phyloP scores from a whole-genome alignment of 2,888 invertebrate species.

The Isotomurus palustris region DNA sequence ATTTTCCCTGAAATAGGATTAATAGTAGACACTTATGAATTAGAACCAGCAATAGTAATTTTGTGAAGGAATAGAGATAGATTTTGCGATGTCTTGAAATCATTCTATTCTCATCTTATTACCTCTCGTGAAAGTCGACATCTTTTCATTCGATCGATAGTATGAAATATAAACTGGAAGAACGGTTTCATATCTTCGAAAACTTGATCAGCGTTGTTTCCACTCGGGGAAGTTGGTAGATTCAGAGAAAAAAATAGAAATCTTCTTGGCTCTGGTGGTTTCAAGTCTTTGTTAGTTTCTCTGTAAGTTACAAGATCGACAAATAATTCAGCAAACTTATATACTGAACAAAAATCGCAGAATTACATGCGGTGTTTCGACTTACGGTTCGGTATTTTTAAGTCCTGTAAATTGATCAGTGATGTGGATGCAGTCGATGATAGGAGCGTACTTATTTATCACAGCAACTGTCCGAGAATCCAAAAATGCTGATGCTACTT shows the following conservation, averaged over 20 bases:
- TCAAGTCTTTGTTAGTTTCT: conserved; percentile 47
- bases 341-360: neutral
- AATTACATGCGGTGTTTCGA: neutral
- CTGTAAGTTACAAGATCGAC: conserved; percentile 12
- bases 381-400: conserved; percentile 77
- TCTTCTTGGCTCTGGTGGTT: conserved; percentile 69
- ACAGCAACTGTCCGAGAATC: conserved; percentile 74
- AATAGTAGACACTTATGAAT: too few relatives aligned
- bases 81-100: too few relatives aligned
- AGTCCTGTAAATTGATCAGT: conserved; percentile 93
- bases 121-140: conserved; percentile 88
- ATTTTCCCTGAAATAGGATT: conserved; percentile 73
- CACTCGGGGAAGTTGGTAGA: conserved; percentile 58
- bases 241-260: conserved; percentile 79
- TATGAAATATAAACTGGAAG: conserved; percentile 82
- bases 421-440: conserved; percentile 92
- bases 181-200: conserved; percentile 74
- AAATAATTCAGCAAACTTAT: neutral
- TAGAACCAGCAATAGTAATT: too few relatives aligned
- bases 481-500: conserved; percentile 74
- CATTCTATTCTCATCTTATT: conserved; percentile 36
- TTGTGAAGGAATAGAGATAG: too few relatives aligned
- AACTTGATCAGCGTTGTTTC: conserved; percentile 62
- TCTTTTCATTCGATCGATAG: conserved; percentile 84
- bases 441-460: conserved; percentile 71